Evolutionary conservation across 23 tunicate species (phyloP).

Genomic region (Pegea sp.): DNA sequence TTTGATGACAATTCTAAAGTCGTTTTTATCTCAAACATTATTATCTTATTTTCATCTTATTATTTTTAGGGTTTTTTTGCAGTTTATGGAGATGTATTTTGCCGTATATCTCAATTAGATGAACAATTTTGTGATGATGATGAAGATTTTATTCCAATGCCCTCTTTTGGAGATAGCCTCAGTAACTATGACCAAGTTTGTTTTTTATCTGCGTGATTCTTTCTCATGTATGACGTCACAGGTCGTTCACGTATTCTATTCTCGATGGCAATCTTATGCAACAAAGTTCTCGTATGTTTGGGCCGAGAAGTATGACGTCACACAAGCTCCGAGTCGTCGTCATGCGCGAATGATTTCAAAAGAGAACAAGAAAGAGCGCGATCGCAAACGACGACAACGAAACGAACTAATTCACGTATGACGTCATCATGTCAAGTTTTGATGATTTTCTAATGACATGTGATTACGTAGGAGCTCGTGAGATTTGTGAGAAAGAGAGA

Average conservation of each 20-base stretch:
- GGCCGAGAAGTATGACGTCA: conserved; percentile 58
- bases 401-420: conserved; percentile 70
- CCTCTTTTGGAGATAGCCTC: conserved; percentile 38
- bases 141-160: conserved; percentile 26
- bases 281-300: conserved; percentile 58
- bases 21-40: no score
- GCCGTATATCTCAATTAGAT: conserved; percentile 37
- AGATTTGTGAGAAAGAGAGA: conserved; percentile 75
- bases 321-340: conserved; percentile 65
- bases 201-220: neutral
- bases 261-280: conserved; percentile 59
- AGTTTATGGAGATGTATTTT: conserved; percentile 66
- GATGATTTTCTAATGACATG: neutral
- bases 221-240: no score
- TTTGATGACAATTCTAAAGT: conserved; percentile 51
- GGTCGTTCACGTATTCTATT: conserved; percentile 63
- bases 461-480: conserved; percentile 33
- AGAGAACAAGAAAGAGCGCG: conserved; percentile 89
- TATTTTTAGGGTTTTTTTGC: conserved; percentile 53
- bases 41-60: no score
- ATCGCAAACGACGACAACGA: conserved; percentile 56
- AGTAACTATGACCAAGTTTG: conserved; percentile 52
- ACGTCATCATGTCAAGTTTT: neutral
- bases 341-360: conserved; percentile 52
- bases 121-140: conserved; percentile 30